phyloP scores from a whole-genome alignment of 2,113 vertebrate species.

The Jacana jacana region DNA sequence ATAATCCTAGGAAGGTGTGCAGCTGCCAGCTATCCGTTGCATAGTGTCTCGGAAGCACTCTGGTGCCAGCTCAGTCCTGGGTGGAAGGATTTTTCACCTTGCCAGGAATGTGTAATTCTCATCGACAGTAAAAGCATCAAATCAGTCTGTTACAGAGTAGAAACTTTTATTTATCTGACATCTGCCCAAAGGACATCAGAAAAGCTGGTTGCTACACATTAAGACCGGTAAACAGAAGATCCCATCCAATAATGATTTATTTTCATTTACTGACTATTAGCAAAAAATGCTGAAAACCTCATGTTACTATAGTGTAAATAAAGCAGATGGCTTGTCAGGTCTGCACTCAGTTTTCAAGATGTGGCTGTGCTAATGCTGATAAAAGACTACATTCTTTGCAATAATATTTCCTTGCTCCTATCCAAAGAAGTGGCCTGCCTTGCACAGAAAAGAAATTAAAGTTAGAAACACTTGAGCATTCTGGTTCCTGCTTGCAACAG shows the following conservation, averaged over 20 bases:
- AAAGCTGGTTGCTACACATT: background rate
- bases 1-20: fast-evolving
- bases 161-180: background rate
- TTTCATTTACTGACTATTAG: background rate
- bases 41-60: background rate
- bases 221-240: background rate
- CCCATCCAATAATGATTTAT: background rate
- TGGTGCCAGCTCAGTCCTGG: background rate
- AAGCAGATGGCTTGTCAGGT: background rate
- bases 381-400: background rate
- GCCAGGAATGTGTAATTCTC: background rate
- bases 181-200: background rate
- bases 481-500: background rate
- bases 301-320: background rate
- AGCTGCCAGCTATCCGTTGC: background rate
- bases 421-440: background rate
- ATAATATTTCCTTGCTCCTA: background rate
- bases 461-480: background rate
- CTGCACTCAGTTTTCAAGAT: background rate
- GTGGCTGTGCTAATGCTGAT: background rate
- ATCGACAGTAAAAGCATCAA: background rate
- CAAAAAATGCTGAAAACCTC: background rate
- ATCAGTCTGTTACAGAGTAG: background rate
- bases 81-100: background rate
- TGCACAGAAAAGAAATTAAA: background rate